Evolutionary conservation across 2,888 invertebrate species (phyloP), one percentile per base, ranked within the genome.

Genomic region (Plusia festucae): DNA sequence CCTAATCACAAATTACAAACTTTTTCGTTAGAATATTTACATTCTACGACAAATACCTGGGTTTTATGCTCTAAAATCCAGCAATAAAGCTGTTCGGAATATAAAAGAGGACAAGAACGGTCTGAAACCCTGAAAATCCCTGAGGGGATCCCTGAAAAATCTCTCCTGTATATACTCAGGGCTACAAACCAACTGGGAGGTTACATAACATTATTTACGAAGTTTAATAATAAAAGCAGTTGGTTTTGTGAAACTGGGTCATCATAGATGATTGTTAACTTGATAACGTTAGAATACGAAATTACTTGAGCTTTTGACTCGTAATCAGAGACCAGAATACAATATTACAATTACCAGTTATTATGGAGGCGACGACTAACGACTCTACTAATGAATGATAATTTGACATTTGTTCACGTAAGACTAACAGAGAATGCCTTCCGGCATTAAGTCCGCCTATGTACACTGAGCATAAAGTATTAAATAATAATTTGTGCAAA

Each of bases 201-300:
- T 81, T 79, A 78, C 76, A 57, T 81, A 81, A 81, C 70, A 7
- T 73, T 66, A 69, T 73, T 72, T 65, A 62, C 16, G 34, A 66
- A 54, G 61, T 58, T 78, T 60, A 68, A 78, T 81, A 72, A 76
- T 72, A 63, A 68, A 75, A 75, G 72, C 70, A 72, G 65, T 72
- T 40, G 20, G 57, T 71, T 71, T 16, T 52, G 55, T 46, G 55
- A 60, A 73, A 75, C 67, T 68, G 55, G 78, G 66, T 78, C 77
- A 68, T 30, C 61, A 49, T 73, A 55, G 64, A 8, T 54, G 56
- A 73, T 66, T 73, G 65, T 64, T 68, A 62, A 76, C 70, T 76
- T 68, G 58, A 24, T 34, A 73, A 54, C 68, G 32, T 60, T 53
- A 52, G 27, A 55, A 68, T 77, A 34, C 20, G 32, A 9, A 15